phyloP scores from a whole-genome alignment of 2,888 invertebrate genomes.

The Rhagium mordax region DNA sequence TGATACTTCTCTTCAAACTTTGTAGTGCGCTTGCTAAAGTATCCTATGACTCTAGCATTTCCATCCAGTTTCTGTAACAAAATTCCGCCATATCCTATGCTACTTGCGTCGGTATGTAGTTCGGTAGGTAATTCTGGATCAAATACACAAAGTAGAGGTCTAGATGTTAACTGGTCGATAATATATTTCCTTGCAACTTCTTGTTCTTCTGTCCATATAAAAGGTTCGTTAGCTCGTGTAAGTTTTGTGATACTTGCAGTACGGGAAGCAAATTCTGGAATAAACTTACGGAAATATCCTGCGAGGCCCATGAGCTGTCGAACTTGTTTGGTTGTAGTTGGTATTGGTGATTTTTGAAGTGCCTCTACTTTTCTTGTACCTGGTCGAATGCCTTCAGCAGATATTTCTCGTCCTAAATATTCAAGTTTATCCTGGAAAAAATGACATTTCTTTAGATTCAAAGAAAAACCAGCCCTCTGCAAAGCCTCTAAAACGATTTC shows the following conservation, averaged over 20 bases:
- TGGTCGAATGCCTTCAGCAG: constrained; percentile 19
- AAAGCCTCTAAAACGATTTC: constrained; percentile 22
- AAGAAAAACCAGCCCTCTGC: constrained; percentile 12
- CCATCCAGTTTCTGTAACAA: constrained; percentile 46
- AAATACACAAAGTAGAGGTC: constrained; percentile 47
- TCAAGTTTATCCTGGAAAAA: constrained; percentile 29
- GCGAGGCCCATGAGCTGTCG: constrained; percentile 38
- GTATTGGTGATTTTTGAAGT: constrained; percentile 9
- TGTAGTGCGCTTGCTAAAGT: constrained; percentile 50
- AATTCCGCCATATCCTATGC: constrained; percentile 47
- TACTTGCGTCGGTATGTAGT: constrained; percentile 53
- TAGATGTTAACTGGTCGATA: too few species aligned
- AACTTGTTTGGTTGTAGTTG: constrained; percentile 37
- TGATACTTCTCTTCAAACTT: constrained; percentile 50
- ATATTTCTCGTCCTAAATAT: constrained; percentile 36
- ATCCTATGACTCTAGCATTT: constrained; percentile 43
- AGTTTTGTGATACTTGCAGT: constrained; percentile 17
- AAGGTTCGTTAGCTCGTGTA: constrained; percentile 33
- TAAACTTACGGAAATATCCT: constrained; percentile 38
- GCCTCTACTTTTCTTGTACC: constrained; percentile 12
- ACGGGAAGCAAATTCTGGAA: constrained; percentile 20
- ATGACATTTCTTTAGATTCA: constrained; percentile 33
- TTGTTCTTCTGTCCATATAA: constrained; percentile 46
- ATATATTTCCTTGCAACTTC: too few species aligned
- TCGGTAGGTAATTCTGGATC: constrained; percentile 44